phyloP scores from a whole-genome alignment of 2,888 invertebrate genomes.

The Scaptomyza tumidula region DNA sequence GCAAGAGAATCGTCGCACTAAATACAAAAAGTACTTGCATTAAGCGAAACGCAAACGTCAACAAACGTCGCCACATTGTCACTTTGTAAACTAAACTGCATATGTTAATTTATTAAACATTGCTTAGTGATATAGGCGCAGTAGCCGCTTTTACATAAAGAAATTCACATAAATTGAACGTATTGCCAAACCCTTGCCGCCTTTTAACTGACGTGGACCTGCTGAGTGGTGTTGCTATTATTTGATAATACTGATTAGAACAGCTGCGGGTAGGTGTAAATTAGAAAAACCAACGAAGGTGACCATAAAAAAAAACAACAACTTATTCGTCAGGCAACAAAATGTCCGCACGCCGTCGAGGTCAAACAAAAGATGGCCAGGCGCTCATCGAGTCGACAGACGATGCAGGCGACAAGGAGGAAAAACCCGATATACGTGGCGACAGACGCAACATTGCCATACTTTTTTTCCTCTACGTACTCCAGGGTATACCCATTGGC shows the following conservation, averaged over 20 bases:
- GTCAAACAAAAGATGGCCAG: constrained; percentile 20
- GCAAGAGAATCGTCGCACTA: constrained; percentile 24
- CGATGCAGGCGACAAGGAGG: constrained; percentile 61
- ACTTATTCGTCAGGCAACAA: constrained; percentile 9
- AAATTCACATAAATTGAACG: neutral
- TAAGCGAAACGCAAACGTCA: constrained; percentile 46
- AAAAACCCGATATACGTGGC: constrained; percentile 87
- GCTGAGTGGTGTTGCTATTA: constrained; percentile 23
- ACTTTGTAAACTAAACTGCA: constrained; percentile 20
- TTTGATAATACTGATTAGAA: constrained; percentile 21
- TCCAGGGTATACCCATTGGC: constrained; percentile 98
- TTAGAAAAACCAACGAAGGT: neutral
- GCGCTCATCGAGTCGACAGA: constrained; percentile 25
- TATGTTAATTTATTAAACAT: constrained; percentile 4
- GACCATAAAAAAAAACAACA: neutral
- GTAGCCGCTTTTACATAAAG: neutral
- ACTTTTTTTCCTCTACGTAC: constrained; percentile 95
- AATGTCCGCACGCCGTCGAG: constrained; percentile 52
- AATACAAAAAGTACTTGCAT: constrained; percentile 49
- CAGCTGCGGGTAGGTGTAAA: constrained; percentile 30
- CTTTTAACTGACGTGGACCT: constrained; percentile 57
- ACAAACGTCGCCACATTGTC: constrained; percentile 54
- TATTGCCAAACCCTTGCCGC: constrained; percentile 3
- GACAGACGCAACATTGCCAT: constrained; percentile 93
- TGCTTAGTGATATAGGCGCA: neutral